Base-by-base conservation (phyloP, 2,888 invertebrate genomes). In the Laspeyria flexula region DNA sequence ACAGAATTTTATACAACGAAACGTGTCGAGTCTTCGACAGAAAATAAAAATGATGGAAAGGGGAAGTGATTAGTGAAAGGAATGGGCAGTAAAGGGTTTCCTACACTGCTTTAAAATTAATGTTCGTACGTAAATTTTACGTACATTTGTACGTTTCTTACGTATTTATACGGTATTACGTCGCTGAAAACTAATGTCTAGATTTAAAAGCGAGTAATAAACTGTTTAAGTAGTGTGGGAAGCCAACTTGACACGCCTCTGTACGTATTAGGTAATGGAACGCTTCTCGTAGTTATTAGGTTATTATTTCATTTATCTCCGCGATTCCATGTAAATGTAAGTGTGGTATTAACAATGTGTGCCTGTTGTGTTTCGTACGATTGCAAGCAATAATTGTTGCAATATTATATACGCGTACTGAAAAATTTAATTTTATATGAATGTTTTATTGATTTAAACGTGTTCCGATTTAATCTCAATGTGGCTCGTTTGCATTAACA, bases 371-470 rank as follows among this genome's bases (percentile, higher is more conserved):
- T 83, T 79, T 77, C 56, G 69, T 79, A 74, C 58, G 69, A 57
- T 85, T 83, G 82, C 81, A 72, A 86, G 83, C 84, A 85, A 86
- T 86, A 83, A 81, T 71, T 43, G 72, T 88, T 85, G 83, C 85
- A 87, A 88, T 88, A 86, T 78, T 69, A 76, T 68, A 54, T 68
- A 71, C 52, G 61, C 65, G 71, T 74, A 61, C 53, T 62, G 48
- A 25, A 65, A 58, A 57, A 60, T 52, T 52, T 33, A 58, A 63
- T 78, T 75, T 75, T 71, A 71, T 73, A 72, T 58, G 68, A 75
- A 58, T 71, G 69, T 78, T 70, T 75, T 79, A 73, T 70, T 71
- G 61, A 71, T 77, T 75, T 67, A 55, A 79, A 30, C 30, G 73
- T 79, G 79, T 81, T 83, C 71, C 67, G 62, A 73, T 62, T 66